Conservation (phyloP, 1,140 invertebrate genomes). For the Nasonia giraulti region DNA sequence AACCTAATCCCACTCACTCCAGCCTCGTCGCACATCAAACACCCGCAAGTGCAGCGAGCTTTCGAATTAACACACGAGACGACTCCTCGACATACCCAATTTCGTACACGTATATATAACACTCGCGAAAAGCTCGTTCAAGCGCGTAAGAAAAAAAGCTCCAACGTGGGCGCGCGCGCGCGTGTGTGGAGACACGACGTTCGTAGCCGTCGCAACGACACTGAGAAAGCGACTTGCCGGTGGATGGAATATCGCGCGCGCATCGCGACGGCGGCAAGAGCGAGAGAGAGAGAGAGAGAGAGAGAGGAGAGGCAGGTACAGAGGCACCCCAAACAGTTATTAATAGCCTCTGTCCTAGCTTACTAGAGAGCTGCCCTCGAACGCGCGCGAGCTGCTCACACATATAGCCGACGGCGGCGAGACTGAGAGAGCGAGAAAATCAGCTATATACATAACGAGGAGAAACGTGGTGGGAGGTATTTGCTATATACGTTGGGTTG, state of each 20-base stretch:
- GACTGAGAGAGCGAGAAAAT: neutral
- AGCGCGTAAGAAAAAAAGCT: neutral
- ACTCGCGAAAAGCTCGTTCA: neutral
- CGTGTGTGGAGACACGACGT: slow-evolving; percentile 31
- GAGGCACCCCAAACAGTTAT: slow-evolving; percentile 73
- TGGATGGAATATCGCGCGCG: slow-evolving; percentile 64
- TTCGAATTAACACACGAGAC: too few species aligned
- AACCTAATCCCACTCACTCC: too few species aligned
- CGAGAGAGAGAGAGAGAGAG: slow-evolving; percentile 27
- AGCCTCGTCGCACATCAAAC: too few species aligned
- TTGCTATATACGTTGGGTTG: neutral
- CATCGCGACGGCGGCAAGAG: slow-evolving; percentile 44
- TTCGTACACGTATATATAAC: neutral
- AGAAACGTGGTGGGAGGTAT: neutral
- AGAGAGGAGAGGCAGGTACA: slow-evolving; percentile 66
- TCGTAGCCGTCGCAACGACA: slow-evolving; percentile 72
- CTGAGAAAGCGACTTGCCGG: slow-evolving; percentile 70
- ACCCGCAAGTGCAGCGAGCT: too few species aligned
- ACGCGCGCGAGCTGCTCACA: slow-evolving; percentile 58
- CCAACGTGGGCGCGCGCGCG: neutral
- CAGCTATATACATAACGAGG: too few species aligned
- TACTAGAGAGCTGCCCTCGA: slow-evolving; percentile 73
- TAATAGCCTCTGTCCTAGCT: slow-evolving; percentile 74
- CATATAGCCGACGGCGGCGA: neutral
- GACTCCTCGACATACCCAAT: too few species aligned